A percentile compares a stretch with the other conserved stretches of the same genome.
phyloP scores from a whole-genome alignment of 2,113 vertebrate genomes.

The Anguilla japonica region DNA sequence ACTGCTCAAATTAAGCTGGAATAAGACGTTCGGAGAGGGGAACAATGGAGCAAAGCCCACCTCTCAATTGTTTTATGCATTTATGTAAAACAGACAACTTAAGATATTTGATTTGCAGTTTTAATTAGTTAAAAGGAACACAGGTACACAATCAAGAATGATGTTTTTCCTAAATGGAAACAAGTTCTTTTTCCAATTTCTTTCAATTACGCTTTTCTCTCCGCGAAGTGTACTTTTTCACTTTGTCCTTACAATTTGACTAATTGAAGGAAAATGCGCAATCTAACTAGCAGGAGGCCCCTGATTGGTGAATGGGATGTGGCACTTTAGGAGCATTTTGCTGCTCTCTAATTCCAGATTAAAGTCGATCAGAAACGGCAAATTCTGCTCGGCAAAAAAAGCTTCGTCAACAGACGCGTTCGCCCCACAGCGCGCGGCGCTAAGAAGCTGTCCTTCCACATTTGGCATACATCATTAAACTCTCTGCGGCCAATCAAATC shows the following conservation, averaged over 20 bases:
- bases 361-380: slow-evolving; percentile 60
- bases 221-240: slow-evolving; percentile 52
- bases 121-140: slow-evolving; percentile 66
- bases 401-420: slow-evolving; percentile 70
- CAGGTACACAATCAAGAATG: slow-evolving; percentile 55
- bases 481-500: slow-evolving; percentile 69
- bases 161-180: slow-evolving; percentile 44
- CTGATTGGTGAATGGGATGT: slow-evolving; percentile 61
- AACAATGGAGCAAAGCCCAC: slow-evolving; percentile 65
- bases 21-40: slow-evolving; percentile 58
- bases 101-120: slow-evolving; percentile 62
- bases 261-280: slow-evolving; percentile 54
- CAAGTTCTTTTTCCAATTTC: slow-evolving; percentile 54
- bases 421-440: slow-evolving; percentile 61
- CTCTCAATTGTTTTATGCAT: slow-evolving; percentile 58
- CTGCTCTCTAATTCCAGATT: slow-evolving; percentile 61
- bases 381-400: slow-evolving; percentile 64
- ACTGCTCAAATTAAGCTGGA: slow-evolving; percentile 69
- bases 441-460: slow-evolving; percentile 70
- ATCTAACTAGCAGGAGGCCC: slow-evolving; percentile 57
- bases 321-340: slow-evolving; percentile 59
- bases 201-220: slow-evolving; percentile 62
- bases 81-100: slow-evolving; percentile 63
- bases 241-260: slow-evolving; percentile 61
- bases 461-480: slow-evolving; percentile 77